Conservation (phyloP, 2,797 vertebrate species). For the Hemitrygon akajei region DNA sequence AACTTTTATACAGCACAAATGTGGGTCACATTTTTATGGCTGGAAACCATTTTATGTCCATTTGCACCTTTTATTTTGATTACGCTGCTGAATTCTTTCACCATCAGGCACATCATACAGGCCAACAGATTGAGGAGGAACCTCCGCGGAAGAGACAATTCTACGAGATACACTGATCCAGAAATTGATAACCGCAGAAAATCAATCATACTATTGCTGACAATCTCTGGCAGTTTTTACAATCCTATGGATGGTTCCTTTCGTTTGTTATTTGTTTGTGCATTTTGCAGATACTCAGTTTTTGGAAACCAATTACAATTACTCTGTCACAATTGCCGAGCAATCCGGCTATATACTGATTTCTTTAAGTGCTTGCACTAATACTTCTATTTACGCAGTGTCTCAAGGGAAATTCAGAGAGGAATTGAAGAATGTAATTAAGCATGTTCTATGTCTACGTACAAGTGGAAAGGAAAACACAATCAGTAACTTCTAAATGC, state of each 20-base stretch:
- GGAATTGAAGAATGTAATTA: background rate
- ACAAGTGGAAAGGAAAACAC: background rate
- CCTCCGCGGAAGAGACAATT: background rate
- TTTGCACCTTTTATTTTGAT: background rate
- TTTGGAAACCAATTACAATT: background rate
- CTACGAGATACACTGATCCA: background rate
- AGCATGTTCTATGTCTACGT: background rate
- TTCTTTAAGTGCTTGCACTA: background rate
- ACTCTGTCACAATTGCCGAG: background rate
- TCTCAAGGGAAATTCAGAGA: background rate
- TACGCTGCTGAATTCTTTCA: background rate
- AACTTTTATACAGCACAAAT: background rate
- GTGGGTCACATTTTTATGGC: background rate
- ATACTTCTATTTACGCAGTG: slow-evolving; percentile 4
- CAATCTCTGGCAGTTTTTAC: background rate
- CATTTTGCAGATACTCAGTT: background rate
- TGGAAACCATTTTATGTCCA: background rate
- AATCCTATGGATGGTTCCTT: background rate
- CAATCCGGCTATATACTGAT: background rate
- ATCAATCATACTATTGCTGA: background rate
- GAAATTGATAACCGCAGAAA: background rate
- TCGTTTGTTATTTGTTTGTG: background rate
- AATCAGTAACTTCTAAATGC: no score
- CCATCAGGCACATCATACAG: background rate
- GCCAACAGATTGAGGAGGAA: background rate